phyloP scores from a whole-genome alignment of 2,888 invertebrate genomes.

The Drosophila nr. medialis region DNA sequence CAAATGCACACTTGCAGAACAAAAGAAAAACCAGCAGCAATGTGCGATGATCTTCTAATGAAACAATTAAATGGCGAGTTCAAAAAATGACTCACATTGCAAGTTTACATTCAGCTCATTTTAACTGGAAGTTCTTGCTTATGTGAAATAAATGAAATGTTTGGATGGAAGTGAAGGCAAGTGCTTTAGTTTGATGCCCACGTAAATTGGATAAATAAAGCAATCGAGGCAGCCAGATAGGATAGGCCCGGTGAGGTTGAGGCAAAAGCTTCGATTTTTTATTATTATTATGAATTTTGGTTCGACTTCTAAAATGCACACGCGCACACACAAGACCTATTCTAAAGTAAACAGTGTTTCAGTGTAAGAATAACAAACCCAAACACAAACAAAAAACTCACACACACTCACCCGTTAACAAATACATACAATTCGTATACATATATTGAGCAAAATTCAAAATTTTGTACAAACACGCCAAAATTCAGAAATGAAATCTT shows the following conservation, averaged over 20 bases:
- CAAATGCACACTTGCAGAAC: constrained; percentile 16
- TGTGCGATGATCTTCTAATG: constrained; percentile 22
- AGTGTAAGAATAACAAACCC: constrained; percentile 51
- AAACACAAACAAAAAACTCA: constrained; percentile 1
- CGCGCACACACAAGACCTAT: constrained; percentile 41
- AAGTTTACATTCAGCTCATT: constrained; percentile 17
- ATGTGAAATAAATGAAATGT: constrained; percentile 74
- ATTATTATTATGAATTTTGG: constrained; percentile 65
- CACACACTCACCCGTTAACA: neutral
- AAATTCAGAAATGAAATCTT: constrained; percentile 74
- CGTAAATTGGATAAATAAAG: constrained; percentile 65
- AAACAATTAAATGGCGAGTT: constrained; percentile 33
- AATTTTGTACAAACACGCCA: constrained; percentile 70
- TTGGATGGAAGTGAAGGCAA: constrained; percentile 70
- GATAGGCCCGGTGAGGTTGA: neutral
- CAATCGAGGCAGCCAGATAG: neutral
- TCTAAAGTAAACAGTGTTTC: constrained; percentile 71
- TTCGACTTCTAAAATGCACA: constrained; percentile 38
- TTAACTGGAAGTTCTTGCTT: constrained; percentile 48
- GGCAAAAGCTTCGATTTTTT: constrained; percentile 23
- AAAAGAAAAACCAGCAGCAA: neutral
- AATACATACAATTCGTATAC: constrained; percentile 1
- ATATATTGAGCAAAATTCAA: constrained; percentile 48
- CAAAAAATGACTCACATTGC: constrained; percentile 13
- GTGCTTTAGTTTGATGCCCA: constrained; percentile 72